These are phyloP conservation scores for Limnephilus auricula DNA, from an alignment of 2,888 invertebrate genomes.

Conservation along the genomic window DNA sequence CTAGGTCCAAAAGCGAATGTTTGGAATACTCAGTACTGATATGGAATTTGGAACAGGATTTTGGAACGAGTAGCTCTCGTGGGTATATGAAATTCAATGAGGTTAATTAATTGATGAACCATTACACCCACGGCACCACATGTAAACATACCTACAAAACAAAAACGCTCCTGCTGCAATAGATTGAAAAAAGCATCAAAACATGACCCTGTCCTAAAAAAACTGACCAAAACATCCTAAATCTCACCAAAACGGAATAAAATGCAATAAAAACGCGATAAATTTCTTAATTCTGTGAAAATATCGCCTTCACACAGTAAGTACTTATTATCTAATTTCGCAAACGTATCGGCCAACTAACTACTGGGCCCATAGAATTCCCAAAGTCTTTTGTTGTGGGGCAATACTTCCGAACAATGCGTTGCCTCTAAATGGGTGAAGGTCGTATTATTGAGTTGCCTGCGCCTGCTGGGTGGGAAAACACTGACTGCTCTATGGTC, in stretches of 20 bases:
- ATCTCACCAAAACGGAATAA: not conserved
- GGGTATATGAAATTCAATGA: too few species aligned
- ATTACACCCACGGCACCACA: not conserved
- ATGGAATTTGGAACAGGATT: too few species aligned
- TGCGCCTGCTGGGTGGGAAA: slow-evolving; percentile 1
- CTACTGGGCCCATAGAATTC: slow-evolving; percentile 12
- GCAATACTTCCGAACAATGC: slow-evolving; percentile 34
- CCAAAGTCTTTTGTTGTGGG: slow-evolving; percentile 15
- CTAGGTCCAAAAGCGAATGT: too few species aligned
- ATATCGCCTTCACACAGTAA: not conserved
- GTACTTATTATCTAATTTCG: slow-evolving; percentile 23
- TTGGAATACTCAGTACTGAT: too few species aligned
- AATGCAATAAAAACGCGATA: not conserved
- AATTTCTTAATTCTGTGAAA: slow-evolving; percentile 2
- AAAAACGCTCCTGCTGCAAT: not conserved
- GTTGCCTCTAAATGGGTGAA: slow-evolving; percentile 20
- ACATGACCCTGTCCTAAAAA: not conserved
- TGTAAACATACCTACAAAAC: not conserved
- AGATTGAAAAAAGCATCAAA: not conserved
- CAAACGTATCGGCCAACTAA: slow-evolving; percentile 34
- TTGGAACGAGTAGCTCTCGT: too few species aligned
- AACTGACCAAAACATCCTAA: not conserved
- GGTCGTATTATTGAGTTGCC: slow-evolving; percentile 4
- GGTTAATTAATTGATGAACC: not conserved
- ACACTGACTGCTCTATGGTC: slow-evolving; percentile 8